Evolutionary conservation across 2,888 invertebrate genomes (phyloP).

Genomic region (Nymphalis urticae): DNA sequence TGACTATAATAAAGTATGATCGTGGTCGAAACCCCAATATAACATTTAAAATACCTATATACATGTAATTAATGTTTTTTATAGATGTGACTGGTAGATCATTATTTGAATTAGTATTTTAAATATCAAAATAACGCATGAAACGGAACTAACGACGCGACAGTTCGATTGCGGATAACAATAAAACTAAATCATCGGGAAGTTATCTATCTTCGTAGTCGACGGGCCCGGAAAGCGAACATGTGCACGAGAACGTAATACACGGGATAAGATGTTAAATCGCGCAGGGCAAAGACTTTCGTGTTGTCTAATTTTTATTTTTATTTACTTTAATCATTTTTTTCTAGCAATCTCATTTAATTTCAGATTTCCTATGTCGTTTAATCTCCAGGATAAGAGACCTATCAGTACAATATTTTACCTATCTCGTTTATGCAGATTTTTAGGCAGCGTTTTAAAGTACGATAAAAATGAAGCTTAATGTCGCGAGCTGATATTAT

Average conservation of each 20-base stretch:
- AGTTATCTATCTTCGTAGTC: slow-evolving; percentile 75
- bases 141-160: slow-evolving; percentile 48
- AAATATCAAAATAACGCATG: slow-evolving; percentile 36
- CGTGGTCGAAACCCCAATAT: too few relatives aligned
- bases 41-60: too few relatives aligned
- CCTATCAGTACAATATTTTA: slow-evolving; percentile 15
- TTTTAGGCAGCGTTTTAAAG: slow-evolving; percentile 32
- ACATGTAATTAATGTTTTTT: background rate
- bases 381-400: slow-evolving; percentile 16
- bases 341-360: slow-evolving; percentile 16
- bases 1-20: too few relatives aligned
- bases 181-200: slow-evolving; percentile 82
- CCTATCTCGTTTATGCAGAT: slow-evolving; percentile 29
- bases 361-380: slow-evolving; percentile 17
- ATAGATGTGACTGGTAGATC: background rate
- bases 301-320: slow-evolving; percentile 52
- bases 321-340: slow-evolving; percentile 19
- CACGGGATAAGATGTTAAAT: slow-evolving; percentile 70
- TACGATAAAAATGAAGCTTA: slow-evolving; percentile 47
- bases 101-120: slow-evolving; percentile 6
- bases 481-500: slow-evolving; percentile 67
- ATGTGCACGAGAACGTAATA: slow-evolving; percentile 69
- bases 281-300: slow-evolving; percentile 62
- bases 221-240: slow-evolving; percentile 63
- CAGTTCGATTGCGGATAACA: slow-evolving; percentile 74